Evolutionary conservation across 2,113 vertebrate genomes (phyloP).

Genomic region (Dunckerocampus dactyliophorus): DNA sequence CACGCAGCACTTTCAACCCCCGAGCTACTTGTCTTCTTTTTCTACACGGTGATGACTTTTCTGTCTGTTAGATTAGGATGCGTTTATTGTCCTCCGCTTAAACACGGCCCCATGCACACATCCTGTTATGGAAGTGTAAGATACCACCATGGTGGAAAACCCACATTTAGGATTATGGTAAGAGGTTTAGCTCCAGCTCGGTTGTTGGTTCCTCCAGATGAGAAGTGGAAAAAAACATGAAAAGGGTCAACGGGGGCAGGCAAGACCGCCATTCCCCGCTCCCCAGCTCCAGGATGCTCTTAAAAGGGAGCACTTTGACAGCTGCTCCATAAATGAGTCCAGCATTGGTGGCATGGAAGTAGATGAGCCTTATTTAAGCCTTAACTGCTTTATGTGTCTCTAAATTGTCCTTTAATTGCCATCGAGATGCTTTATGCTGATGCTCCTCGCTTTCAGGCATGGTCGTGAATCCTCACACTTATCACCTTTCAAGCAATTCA

Average conservation of each 20-base stretch:
- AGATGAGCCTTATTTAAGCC: slow-evolving; percentile 44
- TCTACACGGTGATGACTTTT: not conserved
- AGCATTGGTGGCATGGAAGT: slow-evolving; percentile 40
- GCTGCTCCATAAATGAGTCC: slow-evolving; percentile 14
- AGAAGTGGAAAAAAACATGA: slow-evolving; percentile 13
- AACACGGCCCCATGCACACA: no score
- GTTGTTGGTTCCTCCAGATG: slow-evolving; percentile 39
- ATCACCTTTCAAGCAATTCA: not conserved
- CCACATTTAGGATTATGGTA: slow-evolving; percentile 68
- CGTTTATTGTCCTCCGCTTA: no score
- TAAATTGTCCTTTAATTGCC: slow-evolving; percentile 53
- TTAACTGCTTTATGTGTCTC: slow-evolving; percentile 28
- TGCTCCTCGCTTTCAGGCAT: slow-evolving; percentile 1
- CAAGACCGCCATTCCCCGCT: not conserved
- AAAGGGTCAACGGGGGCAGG: slow-evolving; percentile 23
- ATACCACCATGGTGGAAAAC: no score
- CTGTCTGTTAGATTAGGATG: not conserved
- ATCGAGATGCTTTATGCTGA: slow-evolving; percentile 30
- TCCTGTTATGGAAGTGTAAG: no score
- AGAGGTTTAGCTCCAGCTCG: slow-evolving; percentile 65
- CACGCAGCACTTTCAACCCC: slow-evolving; percentile 34
- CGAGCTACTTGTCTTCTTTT: not conserved
- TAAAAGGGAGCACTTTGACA: slow-evolving; percentile 21
- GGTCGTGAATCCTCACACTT: not conserved
- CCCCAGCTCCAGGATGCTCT: not conserved